phyloP scores from a whole-genome alignment of 1,140 invertebrate species.

The Palaemon carinicauda region DNA sequence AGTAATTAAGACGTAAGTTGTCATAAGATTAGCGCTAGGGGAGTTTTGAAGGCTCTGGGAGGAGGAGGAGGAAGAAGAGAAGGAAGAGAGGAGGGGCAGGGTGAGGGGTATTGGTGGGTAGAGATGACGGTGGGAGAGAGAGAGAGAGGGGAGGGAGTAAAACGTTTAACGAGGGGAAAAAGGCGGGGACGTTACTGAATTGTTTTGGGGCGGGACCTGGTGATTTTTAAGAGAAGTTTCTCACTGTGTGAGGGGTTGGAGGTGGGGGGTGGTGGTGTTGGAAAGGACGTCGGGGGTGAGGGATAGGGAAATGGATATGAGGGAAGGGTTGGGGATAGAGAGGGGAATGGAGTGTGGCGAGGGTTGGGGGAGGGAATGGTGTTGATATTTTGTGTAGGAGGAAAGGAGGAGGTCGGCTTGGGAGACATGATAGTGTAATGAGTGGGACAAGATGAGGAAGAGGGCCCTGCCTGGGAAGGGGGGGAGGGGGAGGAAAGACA shows the following conservation, averaged over 20 bases:
- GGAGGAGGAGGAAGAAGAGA: not conserved
- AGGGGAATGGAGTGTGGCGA: not conserved
- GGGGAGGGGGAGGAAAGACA: not conserved
- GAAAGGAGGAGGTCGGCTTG: not conserved
- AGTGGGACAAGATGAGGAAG: not conserved
- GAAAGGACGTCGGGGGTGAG: not conserved
- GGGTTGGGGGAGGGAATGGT: not conserved
- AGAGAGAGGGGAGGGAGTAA: not conserved
- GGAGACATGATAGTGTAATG: not conserved
- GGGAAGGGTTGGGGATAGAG: not conserved
- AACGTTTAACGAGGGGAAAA: slow-evolving; percentile 37
- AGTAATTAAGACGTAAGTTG: slow-evolving; percentile 52
- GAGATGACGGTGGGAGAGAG: not conserved
- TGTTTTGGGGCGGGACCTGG: slow-evolving; percentile 28
- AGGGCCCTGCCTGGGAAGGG: not conserved
- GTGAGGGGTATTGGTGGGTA: not conserved
- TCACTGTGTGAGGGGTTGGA: not conserved
- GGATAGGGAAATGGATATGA: not conserved
- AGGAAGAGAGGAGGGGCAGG: not conserved
- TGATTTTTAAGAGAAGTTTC: slow-evolving; percentile 17
- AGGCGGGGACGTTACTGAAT: slow-evolving; percentile 16
- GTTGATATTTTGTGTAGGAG: not conserved
- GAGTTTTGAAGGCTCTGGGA: slow-evolving; percentile 41
- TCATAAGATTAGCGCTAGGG: slow-evolving; percentile 50
- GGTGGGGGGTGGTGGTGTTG: no score